Conservation (phyloP, 2,797 vertebrate species). For the Melanitta fusca region DNA sequence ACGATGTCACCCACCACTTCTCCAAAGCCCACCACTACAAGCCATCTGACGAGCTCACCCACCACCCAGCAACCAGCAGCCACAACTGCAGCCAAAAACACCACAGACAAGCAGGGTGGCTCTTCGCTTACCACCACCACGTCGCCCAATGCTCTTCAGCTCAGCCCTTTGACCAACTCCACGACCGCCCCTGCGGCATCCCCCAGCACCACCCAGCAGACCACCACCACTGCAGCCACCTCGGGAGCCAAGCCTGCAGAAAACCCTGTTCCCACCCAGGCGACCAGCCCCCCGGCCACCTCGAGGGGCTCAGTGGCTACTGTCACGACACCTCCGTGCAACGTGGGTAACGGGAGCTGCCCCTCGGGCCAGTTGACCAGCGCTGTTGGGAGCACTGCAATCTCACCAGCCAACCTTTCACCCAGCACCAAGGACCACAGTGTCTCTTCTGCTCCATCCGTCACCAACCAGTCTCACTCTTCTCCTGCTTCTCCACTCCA, state of each 20-base stretch:
- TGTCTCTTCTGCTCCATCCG: fast-evolving
- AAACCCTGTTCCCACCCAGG: fast-evolving
- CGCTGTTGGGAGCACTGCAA: fast-evolving
- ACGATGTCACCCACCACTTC: fast-evolving
- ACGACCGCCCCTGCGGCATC: fast-evolving
- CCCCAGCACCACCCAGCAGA: fast-evolving
- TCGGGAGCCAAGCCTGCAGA: fast-evolving
- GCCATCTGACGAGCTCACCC: fast-evolving
- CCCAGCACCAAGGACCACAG: fast-evolving
- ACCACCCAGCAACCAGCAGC: fast-evolving
- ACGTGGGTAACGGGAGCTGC: background rate
- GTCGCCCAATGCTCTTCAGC: fast-evolving
- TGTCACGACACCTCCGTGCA: fast-evolving
- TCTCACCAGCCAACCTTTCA: background rate
- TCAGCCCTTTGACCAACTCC: fast-evolving
- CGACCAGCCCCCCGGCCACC: fast-evolving
- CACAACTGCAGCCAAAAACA: fast-evolving
- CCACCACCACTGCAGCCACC: fast-evolving
- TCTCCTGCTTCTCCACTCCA: background rate
- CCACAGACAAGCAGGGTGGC: fast-evolving
- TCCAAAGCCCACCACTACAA: fast-evolving
- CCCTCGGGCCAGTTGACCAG: fast-evolving
- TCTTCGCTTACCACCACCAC: fast-evolving
- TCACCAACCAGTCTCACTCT: background rate
- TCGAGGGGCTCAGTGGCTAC: fast-evolving